Evolutionary conservation across 2,888 invertebrate species (phyloP).

Genomic region (Tachina lurida): DNA sequence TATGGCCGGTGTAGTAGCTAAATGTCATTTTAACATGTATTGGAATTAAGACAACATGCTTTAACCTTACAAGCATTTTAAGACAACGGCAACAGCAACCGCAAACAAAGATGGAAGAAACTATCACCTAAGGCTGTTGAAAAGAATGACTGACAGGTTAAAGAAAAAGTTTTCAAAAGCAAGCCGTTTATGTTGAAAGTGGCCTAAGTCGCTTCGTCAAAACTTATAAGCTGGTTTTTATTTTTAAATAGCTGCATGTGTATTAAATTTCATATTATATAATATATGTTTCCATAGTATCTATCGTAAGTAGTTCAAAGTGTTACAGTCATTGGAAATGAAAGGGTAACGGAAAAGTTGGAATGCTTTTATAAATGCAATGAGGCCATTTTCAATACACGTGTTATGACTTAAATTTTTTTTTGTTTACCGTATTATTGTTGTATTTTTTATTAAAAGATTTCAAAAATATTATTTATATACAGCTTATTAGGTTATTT

Average conservation of each 20-base stretch:
- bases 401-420: no score
- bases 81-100: slow-evolving; percentile 17
- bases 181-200: slow-evolving; percentile 14
- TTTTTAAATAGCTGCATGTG: not conserved
- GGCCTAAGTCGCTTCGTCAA: not conserved
- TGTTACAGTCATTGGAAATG: no score
- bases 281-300: no score
- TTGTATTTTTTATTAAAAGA: not conserved
- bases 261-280: not conserved
- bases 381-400: no score
- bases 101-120: slow-evolving; percentile 10
- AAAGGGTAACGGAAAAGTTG: no score
- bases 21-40: slow-evolving; percentile 62
- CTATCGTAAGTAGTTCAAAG: no score
- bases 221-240: not conserved
- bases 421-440: not conserved
- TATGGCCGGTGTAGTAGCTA: slow-evolving; percentile 53
- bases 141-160: slow-evolving; percentile 69
- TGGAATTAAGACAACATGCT: slow-evolving; percentile 58
- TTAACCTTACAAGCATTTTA: slow-evolving; percentile 61
- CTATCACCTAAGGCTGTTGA: slow-evolving; percentile 59
- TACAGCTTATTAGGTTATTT: slow-evolving; percentile 33
- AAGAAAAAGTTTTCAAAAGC: slow-evolving; percentile 64
- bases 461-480: no score
- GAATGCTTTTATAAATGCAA: no score